Evolutionary conservation across 2,888 invertebrate species (phyloP), one percentile per base, ranked within the genome.

Genomic region (Parapristionchus giblindavisi): DNA sequence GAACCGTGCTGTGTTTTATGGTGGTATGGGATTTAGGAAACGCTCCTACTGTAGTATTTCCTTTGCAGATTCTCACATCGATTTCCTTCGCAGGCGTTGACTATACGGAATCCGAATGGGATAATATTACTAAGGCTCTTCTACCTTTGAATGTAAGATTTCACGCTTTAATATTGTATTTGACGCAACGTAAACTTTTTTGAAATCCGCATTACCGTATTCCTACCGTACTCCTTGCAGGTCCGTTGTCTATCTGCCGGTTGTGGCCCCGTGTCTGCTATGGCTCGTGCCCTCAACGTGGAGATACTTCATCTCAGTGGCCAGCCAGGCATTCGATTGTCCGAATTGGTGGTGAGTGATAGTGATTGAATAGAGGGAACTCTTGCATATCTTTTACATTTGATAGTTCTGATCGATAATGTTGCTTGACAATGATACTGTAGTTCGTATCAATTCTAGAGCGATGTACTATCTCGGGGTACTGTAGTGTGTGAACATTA

Each of bases 221-320:
- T 48, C 48, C 48, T n/a, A n/a, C n/a, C n/a, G n/a, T n/a, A n/a
- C n/a, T n/a, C n/a, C n/a, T n/a, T n/a, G n/a, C 34, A 73, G 73
- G 60, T 73, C n/a, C 73, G 73, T 1, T 60, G 48, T 48, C 60
- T 73, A 14, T 73, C 60, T 5, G 36, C 51, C 24, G 73, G 73
- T 0, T 60, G 73, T 24, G 73, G 73, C 21, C 73, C 60, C 5
- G 73, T 51, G 11, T 36, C 32, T 51, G 24, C 43, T 1, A 6
- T 73, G n/a, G 36, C 52, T 24, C 32, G 52, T 36, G 21, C 60
- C 1, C 61, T 73, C 34, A 61, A 73, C 48, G 61, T 73, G 14
- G 73, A 60, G 51, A 61, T 61, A 48, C 48, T 73, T 1, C 73
- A 73, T 61, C 60, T 73, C 36, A 17, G 24, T 24, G 73, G 73